Evolutionary conservation across 2,888 invertebrate genomes (phyloP).

Genomic region (Drosophila tanythrix): DNA sequence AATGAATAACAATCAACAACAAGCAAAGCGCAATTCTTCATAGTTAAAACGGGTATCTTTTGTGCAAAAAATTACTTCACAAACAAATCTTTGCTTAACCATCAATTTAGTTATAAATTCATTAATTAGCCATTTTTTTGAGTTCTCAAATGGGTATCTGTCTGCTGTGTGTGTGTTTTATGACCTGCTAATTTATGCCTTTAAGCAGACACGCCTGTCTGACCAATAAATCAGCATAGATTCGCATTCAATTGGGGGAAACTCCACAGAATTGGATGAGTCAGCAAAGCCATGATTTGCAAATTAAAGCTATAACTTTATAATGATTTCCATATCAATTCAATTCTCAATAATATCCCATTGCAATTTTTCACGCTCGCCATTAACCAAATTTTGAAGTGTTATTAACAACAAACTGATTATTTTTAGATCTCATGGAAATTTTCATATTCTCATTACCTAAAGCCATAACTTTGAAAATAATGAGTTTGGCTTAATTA

Average conservation of each 20-base stretch:
- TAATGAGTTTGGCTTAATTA: conserved; percentile 31
- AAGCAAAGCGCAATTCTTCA: conserved; percentile 34
- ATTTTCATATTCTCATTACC: neutral
- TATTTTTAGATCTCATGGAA: neutral
- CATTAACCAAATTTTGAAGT: neutral
- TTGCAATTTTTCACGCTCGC: neutral
- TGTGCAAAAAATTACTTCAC: neutral
- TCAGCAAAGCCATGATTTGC: neutral
- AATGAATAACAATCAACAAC: conserved; percentile 19
- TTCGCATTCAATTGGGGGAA: conserved; percentile 9
- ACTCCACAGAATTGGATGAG: conserved; percentile 12
- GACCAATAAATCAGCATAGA: conserved; percentile 39
- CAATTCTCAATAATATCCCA: neutral
- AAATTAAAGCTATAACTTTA: neutral
- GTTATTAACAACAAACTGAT: neutral
- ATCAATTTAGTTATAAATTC: conserved; percentile 61
- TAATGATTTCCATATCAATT: neutral
- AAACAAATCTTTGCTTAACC: conserved; percentile 10
- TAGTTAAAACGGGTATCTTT: conserved; percentile 46
- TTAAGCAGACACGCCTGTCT: conserved; percentile 13
- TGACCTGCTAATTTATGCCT: conserved; percentile 48
- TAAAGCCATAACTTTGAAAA: conserved; percentile 1
- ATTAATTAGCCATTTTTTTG: conserved; percentile 56
- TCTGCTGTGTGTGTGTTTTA: conserved; percentile 22
- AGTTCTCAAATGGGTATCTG: neutral